Conservation (phyloP, 1,140 invertebrate species). For the Carposina sasakii region DNA sequence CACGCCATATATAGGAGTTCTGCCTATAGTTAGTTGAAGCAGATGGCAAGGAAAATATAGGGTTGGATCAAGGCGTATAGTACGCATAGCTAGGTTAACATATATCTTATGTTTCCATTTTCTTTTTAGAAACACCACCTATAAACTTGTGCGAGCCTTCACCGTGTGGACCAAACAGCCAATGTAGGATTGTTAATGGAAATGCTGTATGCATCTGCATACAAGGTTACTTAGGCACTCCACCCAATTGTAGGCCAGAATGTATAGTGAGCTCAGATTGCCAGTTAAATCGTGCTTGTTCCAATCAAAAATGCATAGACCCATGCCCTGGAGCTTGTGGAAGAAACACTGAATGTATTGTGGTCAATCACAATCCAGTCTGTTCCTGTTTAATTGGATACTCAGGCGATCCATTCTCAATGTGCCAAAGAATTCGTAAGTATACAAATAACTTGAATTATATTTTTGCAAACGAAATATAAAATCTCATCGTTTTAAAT, state of each 20-base stretch:
- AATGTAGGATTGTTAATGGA: constrained; percentile 78
- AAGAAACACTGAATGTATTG: constrained; percentile 76
- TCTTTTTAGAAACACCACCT: constrained; percentile 41
- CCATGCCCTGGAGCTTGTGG: constrained; percentile 84
- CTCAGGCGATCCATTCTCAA: constrained; percentile 78
- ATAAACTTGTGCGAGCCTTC: constrained; percentile 74
- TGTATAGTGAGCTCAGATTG: constrained; percentile 82
- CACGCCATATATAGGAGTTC: too few species aligned
- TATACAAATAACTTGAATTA: constrained; percentile 18
- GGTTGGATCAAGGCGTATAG: too few species aligned
- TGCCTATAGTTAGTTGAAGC: too few species aligned
- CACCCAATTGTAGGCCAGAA: constrained; percentile 81
- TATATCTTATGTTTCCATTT: too few species aligned
- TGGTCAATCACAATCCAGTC: constrained; percentile 78
- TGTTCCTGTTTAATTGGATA: constrained; percentile 76
- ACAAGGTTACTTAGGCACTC: constrained; percentile 80
- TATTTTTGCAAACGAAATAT: too few species aligned
- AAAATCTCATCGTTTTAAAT: too few species aligned
- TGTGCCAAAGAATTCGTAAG: constrained; percentile 74
- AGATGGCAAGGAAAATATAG: too few species aligned
- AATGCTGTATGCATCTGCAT: constrained; percentile 81
- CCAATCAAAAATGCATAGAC: constrained; percentile 80
- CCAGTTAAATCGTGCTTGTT: constrained; percentile 76
- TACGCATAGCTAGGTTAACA: too few species aligned
- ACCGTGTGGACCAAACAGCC: constrained; percentile 80